Evolutionary conservation across 1,140 invertebrate species (phyloP).

Genomic region (Drosophila ironensis): DNA sequence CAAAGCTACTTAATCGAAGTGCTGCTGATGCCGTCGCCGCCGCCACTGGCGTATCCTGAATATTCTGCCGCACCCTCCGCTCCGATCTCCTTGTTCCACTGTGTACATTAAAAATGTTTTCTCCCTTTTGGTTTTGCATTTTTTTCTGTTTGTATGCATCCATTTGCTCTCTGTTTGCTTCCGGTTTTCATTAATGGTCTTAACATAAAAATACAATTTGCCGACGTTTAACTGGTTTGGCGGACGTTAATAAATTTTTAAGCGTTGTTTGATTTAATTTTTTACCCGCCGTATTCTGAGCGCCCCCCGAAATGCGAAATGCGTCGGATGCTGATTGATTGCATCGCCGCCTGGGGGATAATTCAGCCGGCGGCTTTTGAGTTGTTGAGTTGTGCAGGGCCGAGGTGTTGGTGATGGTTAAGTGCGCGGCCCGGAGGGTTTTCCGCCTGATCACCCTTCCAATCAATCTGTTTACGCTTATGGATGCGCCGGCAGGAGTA

Average conservation of each 20-base stretch:
- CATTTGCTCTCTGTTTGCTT: conserved; percentile 65
- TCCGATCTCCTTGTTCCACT: background rate
- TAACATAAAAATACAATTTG: conserved; percentile 80
- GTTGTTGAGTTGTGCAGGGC: background rate
- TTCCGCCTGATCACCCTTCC: conserved; percentile 39
- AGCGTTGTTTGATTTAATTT: conserved; percentile 72
- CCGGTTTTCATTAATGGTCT: conserved; percentile 77
- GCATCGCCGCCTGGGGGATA: background rate
- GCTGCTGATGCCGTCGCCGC: conserved; percentile 60
- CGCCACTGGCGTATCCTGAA: conserved; percentile 40
- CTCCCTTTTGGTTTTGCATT: conserved; percentile 20
- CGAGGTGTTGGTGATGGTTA: conserved; percentile 13
- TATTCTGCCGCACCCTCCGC: conserved; percentile 3
- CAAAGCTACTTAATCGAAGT: conserved; percentile 78
- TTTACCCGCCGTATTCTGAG: conserved; percentile 9
- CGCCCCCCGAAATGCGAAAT: conserved; percentile 10
- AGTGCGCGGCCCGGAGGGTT: conserved; percentile 22
- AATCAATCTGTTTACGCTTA: conserved; percentile 45
- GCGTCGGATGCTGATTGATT: conserved; percentile 25
- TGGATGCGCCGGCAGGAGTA: conserved; percentile 10
- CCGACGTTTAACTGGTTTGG: conserved; percentile 73
- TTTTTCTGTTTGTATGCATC: conserved; percentile 14
- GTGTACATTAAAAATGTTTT: conserved; percentile 66
- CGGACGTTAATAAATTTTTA: conserved; percentile 72
- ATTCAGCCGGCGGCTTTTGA: conserved; percentile 8